phyloP scores from a whole-genome alignment of 2,888 invertebrate genomes.

The Atherix ibis region DNA sequence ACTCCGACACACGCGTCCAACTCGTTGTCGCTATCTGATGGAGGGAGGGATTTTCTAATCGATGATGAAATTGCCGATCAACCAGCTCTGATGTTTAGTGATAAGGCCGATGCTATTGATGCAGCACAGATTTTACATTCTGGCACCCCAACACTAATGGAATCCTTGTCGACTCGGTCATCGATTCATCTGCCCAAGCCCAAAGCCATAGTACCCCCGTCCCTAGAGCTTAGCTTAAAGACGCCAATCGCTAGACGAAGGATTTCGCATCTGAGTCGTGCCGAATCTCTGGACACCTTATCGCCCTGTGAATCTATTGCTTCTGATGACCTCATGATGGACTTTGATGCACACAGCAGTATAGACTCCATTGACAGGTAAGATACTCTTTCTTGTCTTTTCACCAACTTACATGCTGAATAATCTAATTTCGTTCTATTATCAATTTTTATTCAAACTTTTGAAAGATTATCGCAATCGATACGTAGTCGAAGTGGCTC shows the following conservation, averaged over 20 bases:
- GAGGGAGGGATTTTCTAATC: slow-evolving; percentile 59
- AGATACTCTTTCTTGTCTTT: slow-evolving; percentile 3
- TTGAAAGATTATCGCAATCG: slow-evolving; percentile 22
- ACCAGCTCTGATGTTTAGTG: slow-evolving; percentile 65
- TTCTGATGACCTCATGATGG: slow-evolving; percentile 78
- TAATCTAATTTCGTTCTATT: no score
- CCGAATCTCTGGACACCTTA: slow-evolving; percentile 62
- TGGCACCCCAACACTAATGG: slow-evolving; percentile 32
- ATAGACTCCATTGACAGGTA: slow-evolving; percentile 32
- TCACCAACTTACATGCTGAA: no score
- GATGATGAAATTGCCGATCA: slow-evolving; percentile 88
- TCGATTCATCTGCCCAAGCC: slow-evolving; percentile 24
- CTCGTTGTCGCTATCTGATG: slow-evolving; percentile 63
- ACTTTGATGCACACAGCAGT: slow-evolving; percentile 46
- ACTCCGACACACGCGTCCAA: slow-evolving; percentile 67
- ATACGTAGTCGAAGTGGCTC: slow-evolving; percentile 31
- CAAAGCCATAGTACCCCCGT: slow-evolving; percentile 15
- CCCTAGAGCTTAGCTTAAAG: slow-evolving; percentile 15
- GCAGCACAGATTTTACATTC: slow-evolving; percentile 32
- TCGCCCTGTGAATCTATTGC: slow-evolving; percentile 73
- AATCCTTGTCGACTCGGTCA: slow-evolving; percentile 25
- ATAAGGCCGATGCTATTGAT: slow-evolving; percentile 32
- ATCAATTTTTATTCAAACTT: no score
- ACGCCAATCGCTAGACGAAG: slow-evolving; percentile 28
- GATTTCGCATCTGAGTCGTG: slow-evolving; percentile 37